Conservation (phyloP, 2,888 invertebrate genomes). For the Candidula unifasciata region DNA sequence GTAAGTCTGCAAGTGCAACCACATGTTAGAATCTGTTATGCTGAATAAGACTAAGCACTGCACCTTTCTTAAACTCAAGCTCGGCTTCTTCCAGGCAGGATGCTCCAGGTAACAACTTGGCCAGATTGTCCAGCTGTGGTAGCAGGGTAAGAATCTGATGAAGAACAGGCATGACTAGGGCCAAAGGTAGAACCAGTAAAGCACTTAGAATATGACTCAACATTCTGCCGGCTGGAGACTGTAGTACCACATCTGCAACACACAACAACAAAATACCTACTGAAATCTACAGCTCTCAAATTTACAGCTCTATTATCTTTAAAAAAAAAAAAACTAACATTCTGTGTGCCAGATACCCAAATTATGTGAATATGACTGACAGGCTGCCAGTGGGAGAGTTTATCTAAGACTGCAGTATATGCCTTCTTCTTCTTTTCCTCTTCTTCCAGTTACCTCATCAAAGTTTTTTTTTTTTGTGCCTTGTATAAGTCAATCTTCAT, state of each 20-base stretch:
- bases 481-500: too few species aligned
- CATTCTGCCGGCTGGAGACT: conserved; percentile 82
- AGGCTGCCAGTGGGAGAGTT: too few species aligned
- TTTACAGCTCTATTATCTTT: too few species aligned
- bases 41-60: background rate
- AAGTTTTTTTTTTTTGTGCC: too few species aligned
- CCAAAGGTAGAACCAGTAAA: conserved; percentile 80
- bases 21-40: too few species aligned
- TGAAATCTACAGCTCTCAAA: background rate
- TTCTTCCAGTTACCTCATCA: too few species aligned
- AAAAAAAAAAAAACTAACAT: too few species aligned
- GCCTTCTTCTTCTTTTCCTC: too few species aligned
- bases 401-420: too few species aligned
- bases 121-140: conserved; percentile 74
- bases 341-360: too few species aligned
- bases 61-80: conserved; percentile 62
- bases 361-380: too few species aligned
- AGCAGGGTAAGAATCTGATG: conserved; percentile 76
- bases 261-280: background rate
- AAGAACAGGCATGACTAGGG: conserved; percentile 74
- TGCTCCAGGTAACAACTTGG: conserved; percentile 69
- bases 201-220: conserved; percentile 81
- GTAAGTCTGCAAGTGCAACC: too few species aligned
- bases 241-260: conserved; percentile 79
- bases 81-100: conserved; percentile 69